Conservation (phyloP, 2,888 invertebrate species). For the Pinctada fucata region DNA sequence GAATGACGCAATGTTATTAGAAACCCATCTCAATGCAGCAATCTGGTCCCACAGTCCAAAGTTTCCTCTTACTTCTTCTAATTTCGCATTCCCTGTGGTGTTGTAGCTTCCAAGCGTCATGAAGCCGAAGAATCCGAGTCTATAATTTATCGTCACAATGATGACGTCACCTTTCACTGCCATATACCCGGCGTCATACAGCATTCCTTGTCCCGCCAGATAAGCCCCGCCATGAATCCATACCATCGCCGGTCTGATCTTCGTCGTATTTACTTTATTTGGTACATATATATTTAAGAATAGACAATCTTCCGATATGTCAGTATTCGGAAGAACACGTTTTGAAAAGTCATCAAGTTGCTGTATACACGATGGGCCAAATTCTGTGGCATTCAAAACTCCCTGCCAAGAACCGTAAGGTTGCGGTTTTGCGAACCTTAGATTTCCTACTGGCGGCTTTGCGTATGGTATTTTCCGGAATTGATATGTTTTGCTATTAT, state of each 20-base stretch:
- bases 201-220: constrained; percentile 56
- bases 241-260: constrained; percentile 71
- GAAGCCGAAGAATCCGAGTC: constrained; percentile 39
- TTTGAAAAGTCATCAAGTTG: background rate
- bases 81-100: background rate
- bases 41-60: constrained; percentile 71
- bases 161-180: constrained; percentile 53
- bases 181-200: constrained; percentile 50
- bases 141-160: constrained; percentile 54
- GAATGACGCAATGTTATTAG: constrained; percentile 58
- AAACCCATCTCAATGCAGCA: constrained; percentile 71
- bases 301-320: constrained; percentile 84
- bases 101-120: constrained; percentile 3
- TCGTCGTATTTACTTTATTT: constrained; percentile 43
- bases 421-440: constrained; percentile 16
- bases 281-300: constrained; percentile 85
- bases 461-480: constrained; percentile 30
- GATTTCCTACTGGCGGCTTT: constrained; percentile 16
- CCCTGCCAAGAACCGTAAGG: background rate
- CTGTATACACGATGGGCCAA: constrained; percentile 21
- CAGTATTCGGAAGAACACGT: background rate
- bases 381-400: constrained; percentile 19
- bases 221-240: constrained; percentile 78
- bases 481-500: background rate
- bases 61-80: constrained; percentile 64